Evolutionary conservation across 2,888 invertebrate species (phyloP), one percentile per base, ranked within the genome.

Genomic region (Amiota communis): DNA sequence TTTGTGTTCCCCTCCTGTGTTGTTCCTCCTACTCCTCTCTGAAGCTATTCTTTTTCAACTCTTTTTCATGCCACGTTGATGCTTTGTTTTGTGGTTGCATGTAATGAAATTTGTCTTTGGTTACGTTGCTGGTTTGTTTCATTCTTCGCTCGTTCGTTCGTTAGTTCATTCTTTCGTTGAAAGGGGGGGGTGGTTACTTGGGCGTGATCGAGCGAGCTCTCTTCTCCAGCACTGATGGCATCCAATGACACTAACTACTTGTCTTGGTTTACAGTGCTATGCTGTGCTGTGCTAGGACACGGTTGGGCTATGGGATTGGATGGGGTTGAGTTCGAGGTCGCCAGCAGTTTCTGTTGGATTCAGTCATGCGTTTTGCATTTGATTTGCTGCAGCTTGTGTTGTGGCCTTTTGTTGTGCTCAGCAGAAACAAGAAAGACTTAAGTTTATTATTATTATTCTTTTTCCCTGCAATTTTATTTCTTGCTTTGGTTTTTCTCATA

Each of bases 71-170:
- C 67, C 36, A 36, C 64, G 36, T 63, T 23, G 63, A 17, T 17
- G 20, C 63, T 63, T 13, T 64, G 46, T 13, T 53, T n/a, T 46
- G 64, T 47, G 36, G 64, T 47, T 13, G 36, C 64, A 64, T n/a
- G 17, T 53, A n/a, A 15, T 64, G 47, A 64, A 47, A 64, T 64
- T 23, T 46, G 46, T 64, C 47, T 64, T 64, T 46, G 64, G 46
- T 46, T 36, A 64, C 11, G 64, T 47, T 46, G 11, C 13, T 46
- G n/a, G 2, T 61, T 61, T 61, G 20, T 61, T 17, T 12, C 23
- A 12, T 23, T 61, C 17, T 23, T 61, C 1, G n/a, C 20, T 8
- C 10, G 8, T 17, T 61, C 20, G 61, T 23, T 23, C 11, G 61
- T 46, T 46, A 6, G 61, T 23, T 23, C 11, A 23, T 46, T 46